These are phyloP conservation scores for Sparus aurata DNA, from an alignment of 2,797 vertebrate genomes.

Conservation along the genomic window DNA sequence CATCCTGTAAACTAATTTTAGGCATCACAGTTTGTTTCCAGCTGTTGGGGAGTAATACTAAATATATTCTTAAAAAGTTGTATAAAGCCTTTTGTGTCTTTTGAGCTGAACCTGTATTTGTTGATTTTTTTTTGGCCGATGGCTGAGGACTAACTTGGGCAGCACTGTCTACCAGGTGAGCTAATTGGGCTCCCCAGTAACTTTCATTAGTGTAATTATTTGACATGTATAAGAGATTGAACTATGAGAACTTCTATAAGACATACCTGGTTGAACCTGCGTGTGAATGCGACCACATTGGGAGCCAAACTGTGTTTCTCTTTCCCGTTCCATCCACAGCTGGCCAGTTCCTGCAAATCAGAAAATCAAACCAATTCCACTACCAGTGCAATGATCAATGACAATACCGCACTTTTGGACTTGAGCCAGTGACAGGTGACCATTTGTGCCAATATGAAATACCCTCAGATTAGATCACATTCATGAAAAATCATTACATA, in stretches of 20 bases:
- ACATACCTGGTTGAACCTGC: conserved; percentile 96
- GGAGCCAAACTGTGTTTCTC: conserved; percentile 96
- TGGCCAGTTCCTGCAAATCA: conserved; percentile 90
- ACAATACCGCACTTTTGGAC: neutral
- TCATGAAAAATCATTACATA: neutral
- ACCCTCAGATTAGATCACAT: neutral
- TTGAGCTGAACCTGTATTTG: too few relatives aligned
- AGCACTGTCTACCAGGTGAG: too few relatives aligned
- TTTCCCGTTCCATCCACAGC: conserved; percentile 97
- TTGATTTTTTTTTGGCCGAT: too few relatives aligned
- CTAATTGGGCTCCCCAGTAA: too few relatives aligned
- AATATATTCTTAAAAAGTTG: too few relatives aligned
- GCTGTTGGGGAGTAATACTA: too few relatives aligned
- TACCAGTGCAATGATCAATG: too few relatives aligned
- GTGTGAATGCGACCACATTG: conserved; percentile 96
- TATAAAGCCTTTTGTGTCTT: too few relatives aligned
- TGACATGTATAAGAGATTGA: neutral
- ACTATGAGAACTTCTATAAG: rapidly evolving
- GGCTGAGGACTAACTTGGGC: too few relatives aligned
- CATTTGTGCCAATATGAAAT: neutral
- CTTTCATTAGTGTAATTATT: neutral
- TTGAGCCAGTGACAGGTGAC: neutral
- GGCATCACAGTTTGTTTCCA: too few relatives aligned
- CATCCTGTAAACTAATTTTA: too few relatives aligned
- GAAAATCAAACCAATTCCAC: neutral